Conservation (phyloP, 2,888 invertebrate species). For the Colletes collaris region DNA sequence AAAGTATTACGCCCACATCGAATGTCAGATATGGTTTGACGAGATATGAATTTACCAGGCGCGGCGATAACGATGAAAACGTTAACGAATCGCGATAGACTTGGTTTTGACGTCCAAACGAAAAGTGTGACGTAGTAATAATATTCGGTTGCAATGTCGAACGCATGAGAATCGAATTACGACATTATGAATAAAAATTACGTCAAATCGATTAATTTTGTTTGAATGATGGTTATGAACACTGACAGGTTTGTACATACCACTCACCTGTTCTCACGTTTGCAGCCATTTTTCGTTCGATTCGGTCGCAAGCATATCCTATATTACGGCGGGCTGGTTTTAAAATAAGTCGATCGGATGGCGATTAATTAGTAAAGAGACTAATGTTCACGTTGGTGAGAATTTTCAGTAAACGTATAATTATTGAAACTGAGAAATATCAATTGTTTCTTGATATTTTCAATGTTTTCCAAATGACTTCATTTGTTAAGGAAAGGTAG, state of each 20-base stretch:
- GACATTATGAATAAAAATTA: slow-evolving; percentile 2
- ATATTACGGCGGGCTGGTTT: slow-evolving; percentile 26
- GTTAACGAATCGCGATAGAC: slow-evolving; percentile 10
- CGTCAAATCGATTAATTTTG: slow-evolving; percentile 7
- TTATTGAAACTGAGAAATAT: neutral
- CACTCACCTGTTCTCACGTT: slow-evolving; percentile 79
- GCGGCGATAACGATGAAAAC: slow-evolving; percentile 28
- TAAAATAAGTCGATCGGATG: slow-evolving; percentile 28
- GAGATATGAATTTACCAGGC: slow-evolving; percentile 7
- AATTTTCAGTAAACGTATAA: neutral
- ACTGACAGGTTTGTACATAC: slow-evolving; percentile 41
- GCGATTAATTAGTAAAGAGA: slow-evolving; percentile 7
- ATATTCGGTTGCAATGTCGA: slow-evolving; percentile 10
- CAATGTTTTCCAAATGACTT: slow-evolving; percentile 4
- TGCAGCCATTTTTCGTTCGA: slow-evolving; percentile 77
- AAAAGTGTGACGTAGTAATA: slow-evolving; percentile 34
- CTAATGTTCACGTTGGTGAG: neutral
- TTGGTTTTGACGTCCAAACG: slow-evolving; percentile 30
- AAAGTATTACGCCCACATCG: slow-evolving; percentile 20
- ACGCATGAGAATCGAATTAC: neutral
- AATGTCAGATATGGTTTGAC: slow-evolving; percentile 29
- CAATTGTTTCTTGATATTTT: neutral
- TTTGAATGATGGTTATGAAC: slow-evolving; percentile 5
- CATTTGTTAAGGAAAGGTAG: slow-evolving; percentile 15
- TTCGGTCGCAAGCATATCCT: slow-evolving; percentile 31